A percentile compares a stretch with the other conserved stretches of the same genome.
These are phyloP conservation scores for Clarias magur DNA, from an alignment of 2,113 vertebrate species.

Conservation along the genomic window DNA sequence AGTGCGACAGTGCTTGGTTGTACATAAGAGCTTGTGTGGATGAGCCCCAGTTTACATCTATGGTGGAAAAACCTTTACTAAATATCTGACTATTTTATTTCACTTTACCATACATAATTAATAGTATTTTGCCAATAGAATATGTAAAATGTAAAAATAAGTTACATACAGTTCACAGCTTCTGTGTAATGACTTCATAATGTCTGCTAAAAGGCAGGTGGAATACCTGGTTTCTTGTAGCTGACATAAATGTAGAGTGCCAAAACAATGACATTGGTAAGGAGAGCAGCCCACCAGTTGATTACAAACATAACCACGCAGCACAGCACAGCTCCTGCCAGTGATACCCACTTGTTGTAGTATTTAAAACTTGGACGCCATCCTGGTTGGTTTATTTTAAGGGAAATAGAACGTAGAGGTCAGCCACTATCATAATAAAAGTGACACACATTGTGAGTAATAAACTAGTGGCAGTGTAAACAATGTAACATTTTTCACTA, in stretches of 20 bases:
- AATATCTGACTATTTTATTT: slow-evolving; percentile 1
- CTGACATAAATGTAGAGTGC: slow-evolving; percentile 96
- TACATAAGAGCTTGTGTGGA: slow-evolving; percentile 97
- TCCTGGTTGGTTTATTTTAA: slow-evolving; percentile 68
- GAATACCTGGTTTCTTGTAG: slow-evolving; percentile 93
- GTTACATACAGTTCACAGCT: neutral
- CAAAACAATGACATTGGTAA: slow-evolving; percentile 92
- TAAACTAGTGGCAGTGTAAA: neutral
- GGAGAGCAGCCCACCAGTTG: slow-evolving; percentile 94
- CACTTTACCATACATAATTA: neutral
- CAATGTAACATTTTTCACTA: neutral
- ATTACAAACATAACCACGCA: slow-evolving; percentile 98
- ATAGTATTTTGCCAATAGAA: neutral
- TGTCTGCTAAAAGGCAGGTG: neutral
- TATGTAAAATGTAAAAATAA: neutral
- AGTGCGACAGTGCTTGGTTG: slow-evolving; percentile 89
- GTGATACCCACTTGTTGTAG: slow-evolving; percentile 97
- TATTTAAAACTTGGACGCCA: slow-evolving; percentile 98
- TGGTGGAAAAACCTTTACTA: neutral
- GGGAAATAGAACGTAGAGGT: slow-evolving; percentile 9
- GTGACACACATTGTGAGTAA: neutral
- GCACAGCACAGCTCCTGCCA: slow-evolving; percentile 88
- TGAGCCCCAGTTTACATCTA: slow-evolving; percentile 98
- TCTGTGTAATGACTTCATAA: neutral
- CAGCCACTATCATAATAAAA: neutral